Percentiles rank a stretch among this genome's conserved stretches.
Conservation (phyloP, 2,113 vertebrate genomes). For the Brevimyrus niger region DNA sequence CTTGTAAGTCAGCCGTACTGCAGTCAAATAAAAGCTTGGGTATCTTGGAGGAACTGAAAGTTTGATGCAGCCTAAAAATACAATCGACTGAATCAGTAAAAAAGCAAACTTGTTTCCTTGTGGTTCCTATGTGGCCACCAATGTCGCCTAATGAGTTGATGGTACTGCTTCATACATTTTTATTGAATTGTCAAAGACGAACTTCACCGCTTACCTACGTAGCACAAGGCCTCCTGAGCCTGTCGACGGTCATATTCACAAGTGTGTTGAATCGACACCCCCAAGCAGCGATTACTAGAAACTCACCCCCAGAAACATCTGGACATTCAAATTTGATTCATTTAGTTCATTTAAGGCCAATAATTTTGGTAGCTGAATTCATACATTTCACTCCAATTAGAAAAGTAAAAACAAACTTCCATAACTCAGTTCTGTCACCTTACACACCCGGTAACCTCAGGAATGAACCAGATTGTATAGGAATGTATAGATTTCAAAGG, state of each 20-base stretch:
- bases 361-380: neutral
- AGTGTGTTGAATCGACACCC: neutral
- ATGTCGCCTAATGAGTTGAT: neutral
- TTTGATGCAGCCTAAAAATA: slow-evolving; percentile 9
- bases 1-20: neutral
- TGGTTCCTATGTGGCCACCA: neutral
- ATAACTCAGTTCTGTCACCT: neutral
- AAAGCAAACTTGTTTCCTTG: neutral
- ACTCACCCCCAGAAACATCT: neutral
- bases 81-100: neutral
- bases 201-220: neutral
- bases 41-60: neutral
- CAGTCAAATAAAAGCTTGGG: neutral
- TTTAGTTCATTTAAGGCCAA: neutral
- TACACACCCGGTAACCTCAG: neutral
- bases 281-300: neutral
- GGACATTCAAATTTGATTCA: neutral
- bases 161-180: neutral
- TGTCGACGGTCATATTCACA: neutral
- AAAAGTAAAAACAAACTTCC: neutral
- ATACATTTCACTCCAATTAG: neutral
- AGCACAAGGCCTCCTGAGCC: neutral
- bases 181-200: neutral
- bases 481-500: slow-evolving; percentile 2
- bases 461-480: neutral